Percentiles rank a stretch among this genome's conserved stretches.
Evolutionary conservation across 2,888 invertebrate genomes (phyloP).

Genomic region (Leuctra nigra): DNA sequence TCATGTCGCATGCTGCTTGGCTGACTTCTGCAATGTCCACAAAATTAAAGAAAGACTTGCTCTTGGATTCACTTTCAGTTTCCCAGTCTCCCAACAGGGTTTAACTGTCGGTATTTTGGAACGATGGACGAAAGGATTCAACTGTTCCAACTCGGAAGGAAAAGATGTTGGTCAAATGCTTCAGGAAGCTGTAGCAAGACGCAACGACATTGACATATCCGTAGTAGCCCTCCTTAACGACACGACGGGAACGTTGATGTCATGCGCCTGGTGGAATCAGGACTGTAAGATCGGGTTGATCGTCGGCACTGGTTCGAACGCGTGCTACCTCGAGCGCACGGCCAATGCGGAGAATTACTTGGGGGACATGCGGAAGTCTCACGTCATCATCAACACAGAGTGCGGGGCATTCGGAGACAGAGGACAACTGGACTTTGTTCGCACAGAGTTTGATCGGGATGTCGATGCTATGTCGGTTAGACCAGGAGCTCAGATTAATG

Average conservation of each 20-base stretch:
- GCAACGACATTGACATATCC: neutral
- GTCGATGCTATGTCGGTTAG: constrained; percentile 81
- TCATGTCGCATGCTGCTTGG: neutral
- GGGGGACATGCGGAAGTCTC: constrained; percentile 48
- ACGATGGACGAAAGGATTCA: constrained; percentile 54
- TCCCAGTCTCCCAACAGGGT: constrained; percentile 48
- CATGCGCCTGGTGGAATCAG: constrained; percentile 48
- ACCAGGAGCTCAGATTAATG: constrained; percentile 79
- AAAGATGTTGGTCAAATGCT: neutral
- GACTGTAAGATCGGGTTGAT: constrained; percentile 35
- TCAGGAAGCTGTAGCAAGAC: neutral
- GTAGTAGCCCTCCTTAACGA: neutral
- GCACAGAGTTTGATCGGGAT: constrained; percentile 77
- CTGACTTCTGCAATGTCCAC: neutral
- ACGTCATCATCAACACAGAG: constrained; percentile 90
- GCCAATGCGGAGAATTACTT: constrained; percentile 76
- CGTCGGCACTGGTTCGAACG: constrained; percentile 88
- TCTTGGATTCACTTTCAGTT: constrained; percentile 54
- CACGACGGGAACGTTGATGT: constrained; percentile 43
- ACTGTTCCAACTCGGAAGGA: no score
- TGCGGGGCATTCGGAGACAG: constrained; percentile 98
- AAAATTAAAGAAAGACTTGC: constrained; percentile 39
- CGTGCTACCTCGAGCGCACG: constrained; percentile 88
- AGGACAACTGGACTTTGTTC: constrained; percentile 76
- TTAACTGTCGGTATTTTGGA: constrained; percentile 46